Conservation (phyloP, 2,113 vertebrate species). For the Mastomys coucha region DNA sequence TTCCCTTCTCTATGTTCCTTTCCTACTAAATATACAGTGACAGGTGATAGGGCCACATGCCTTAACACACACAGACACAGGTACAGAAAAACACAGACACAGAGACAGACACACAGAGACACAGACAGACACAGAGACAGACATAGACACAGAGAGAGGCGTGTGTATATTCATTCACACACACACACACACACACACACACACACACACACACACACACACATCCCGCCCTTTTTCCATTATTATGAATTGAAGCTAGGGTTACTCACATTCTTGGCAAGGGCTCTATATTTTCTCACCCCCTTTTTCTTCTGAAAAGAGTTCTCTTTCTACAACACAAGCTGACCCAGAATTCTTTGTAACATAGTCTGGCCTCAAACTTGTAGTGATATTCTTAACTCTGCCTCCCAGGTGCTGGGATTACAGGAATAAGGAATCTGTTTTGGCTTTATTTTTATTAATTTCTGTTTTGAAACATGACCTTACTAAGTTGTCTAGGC, state of each 20-base stretch:
- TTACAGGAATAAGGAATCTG: neutral
- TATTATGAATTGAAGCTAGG: neutral
- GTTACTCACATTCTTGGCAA: neutral
- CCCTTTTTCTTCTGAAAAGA: neutral
- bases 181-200: no score
- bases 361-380: neutral
- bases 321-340: neutral
- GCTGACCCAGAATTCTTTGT: neutral
- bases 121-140: neutral
- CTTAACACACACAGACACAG: neutral
- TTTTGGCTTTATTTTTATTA: neutral
- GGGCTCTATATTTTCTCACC: neutral
- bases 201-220: no score
- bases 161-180: no score
- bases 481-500: neutral
- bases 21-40: conserved; percentile 10
- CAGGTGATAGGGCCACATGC: neutral
- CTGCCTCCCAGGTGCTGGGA: neutral
- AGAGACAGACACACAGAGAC: neutral
- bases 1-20: conserved; percentile 49
- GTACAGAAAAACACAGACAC: neutral
- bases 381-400: neutral
- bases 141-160: no score
- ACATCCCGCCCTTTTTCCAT: neutral
- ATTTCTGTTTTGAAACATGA: neutral